These are phyloP conservation scores for Hylaea fasciaria DNA, from an alignment of 2,888 invertebrate species.

Conservation along the genomic window DNA sequence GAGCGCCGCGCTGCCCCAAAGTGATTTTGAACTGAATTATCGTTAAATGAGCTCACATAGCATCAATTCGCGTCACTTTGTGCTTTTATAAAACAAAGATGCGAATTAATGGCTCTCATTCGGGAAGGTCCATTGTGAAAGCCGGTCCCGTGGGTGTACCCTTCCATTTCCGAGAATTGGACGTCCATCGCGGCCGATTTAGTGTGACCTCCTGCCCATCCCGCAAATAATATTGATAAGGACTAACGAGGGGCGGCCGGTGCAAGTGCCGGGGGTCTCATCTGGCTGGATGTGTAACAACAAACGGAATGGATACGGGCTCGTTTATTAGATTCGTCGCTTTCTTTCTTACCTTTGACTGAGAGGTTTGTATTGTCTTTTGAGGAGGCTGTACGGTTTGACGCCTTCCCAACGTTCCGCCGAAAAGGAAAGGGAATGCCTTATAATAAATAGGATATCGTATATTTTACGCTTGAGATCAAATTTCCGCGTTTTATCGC, in stretches of 20 bases:
- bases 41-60: constrained; percentile 73
- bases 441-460: constrained; percentile 63
- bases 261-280: constrained; percentile 60
- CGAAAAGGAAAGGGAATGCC: constrained; percentile 53
- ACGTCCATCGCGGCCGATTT: constrained; percentile 70
- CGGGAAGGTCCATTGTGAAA: constrained; percentile 79
- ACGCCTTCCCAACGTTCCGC: constrained; percentile 63
- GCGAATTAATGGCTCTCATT: constrained; percentile 82
- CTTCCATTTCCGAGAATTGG: constrained; percentile 82
- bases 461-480: constrained; percentile 50
- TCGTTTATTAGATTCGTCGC: constrained; percentile 81
- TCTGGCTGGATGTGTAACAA: constrained; percentile 67
- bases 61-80: constrained; percentile 78
- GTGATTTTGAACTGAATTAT: constrained; percentile 66
- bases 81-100: constrained; percentile 82
- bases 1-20: constrained; percentile 47
- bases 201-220: constrained; percentile 61
- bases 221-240: constrained; percentile 63
- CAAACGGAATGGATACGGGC: constrained; percentile 80
- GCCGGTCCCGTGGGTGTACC: constrained; percentile 77
- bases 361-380: constrained; percentile 77
- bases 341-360: constrained; percentile 81
- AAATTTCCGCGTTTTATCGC: constrained; percentile 45
- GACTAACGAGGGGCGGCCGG: constrained; percentile 56
- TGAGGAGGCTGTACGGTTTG: constrained; percentile 68